Percentiles rank a stretch among this genome's conserved stretches.
Conservation (phyloP, 2,888 invertebrate genomes). For the Folsomia manolachei region DNA sequence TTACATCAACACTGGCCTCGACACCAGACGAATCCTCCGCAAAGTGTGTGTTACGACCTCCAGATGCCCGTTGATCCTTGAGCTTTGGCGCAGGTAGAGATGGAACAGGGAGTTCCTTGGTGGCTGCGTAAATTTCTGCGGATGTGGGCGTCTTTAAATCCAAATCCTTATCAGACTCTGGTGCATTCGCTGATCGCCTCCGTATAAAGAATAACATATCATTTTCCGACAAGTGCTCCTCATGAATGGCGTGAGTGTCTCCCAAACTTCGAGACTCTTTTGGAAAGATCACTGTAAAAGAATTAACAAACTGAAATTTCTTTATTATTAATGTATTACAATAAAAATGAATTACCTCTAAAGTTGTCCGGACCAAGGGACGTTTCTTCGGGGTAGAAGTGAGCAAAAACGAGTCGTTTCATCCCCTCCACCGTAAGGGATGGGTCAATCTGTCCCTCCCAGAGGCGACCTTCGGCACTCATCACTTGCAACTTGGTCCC, state of each 20-base stretch:
- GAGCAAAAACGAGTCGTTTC: slow-evolving; percentile 54
- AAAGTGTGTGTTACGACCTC: slow-evolving; percentile 38
- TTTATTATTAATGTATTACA: too few relatives aligned
- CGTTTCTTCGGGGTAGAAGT: slow-evolving; percentile 54
- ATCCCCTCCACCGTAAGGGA: slow-evolving; percentile 55
- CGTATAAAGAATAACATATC: slow-evolving; percentile 51
- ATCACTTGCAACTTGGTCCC: slow-evolving; percentile 53
- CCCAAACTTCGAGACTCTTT: slow-evolving; percentile 53
- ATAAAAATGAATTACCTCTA: too few relatives aligned
- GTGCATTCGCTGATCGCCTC: slow-evolving; percentile 1
- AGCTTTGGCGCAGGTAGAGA: slow-evolving; percentile 16
- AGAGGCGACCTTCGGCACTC: slow-evolving; percentile 53
- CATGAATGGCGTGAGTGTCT: slow-evolving; percentile 54
- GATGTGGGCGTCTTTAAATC: slow-evolving; percentile 57
- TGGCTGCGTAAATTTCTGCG: slow-evolving; percentile 57
- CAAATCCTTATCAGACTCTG: slow-evolving; percentile 51
- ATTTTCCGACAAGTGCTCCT: slow-evolving; percentile 53
- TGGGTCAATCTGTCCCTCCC: slow-evolving; percentile 52
- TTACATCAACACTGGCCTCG: slow-evolving; percentile 59
- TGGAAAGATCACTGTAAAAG: slow-evolving; percentile 51
- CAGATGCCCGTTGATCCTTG: background rate
- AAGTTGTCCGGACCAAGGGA: slow-evolving; percentile 54
- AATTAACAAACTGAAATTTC: background rate
- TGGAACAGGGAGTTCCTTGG: slow-evolving; percentile 54
- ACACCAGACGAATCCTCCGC: slow-evolving; percentile 55